Conservation (phyloP, 2,888 invertebrate species). For the Acleris literana region DNA sequence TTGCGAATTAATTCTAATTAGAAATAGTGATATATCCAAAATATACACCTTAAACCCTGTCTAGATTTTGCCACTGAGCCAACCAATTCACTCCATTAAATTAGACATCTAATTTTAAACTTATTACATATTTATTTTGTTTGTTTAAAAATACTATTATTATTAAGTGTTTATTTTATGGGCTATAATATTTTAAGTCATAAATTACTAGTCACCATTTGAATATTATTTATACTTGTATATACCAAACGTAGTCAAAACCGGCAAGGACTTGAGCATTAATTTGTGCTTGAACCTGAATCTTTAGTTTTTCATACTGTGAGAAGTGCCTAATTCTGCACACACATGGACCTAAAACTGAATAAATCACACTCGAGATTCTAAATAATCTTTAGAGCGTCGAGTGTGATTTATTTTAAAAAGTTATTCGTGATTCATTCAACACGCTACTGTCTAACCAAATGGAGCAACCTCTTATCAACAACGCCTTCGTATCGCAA, state of each 20-base stretch:
- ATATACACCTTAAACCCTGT: constrained; percentile 16
- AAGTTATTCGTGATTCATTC: not conserved
- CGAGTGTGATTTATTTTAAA: no score
- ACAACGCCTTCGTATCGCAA: not conserved
- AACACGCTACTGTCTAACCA: not conserved
- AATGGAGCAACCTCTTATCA: not conserved
- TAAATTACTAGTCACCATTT: not conserved
- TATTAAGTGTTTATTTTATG: not conserved
- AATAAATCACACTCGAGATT: no score
- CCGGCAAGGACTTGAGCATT: no score
- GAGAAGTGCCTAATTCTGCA: no score
- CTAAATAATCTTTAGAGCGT: no score
- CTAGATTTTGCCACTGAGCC: constrained; percentile 1
- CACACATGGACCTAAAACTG: no score
- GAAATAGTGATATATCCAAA: constrained; percentile 9
- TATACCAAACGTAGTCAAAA: no score
- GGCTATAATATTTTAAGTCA: not conserved
- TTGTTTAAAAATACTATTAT: no score
- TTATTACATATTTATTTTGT: not conserved
- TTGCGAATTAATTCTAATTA: constrained; percentile 12
- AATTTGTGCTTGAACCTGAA: no score
- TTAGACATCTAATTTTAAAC: not conserved
- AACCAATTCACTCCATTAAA: constrained; percentile 1
- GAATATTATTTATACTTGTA: not conserved
- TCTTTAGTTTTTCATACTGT: no score